phyloP scores from a whole-genome alignment of 2,113 vertebrate genomes.

The Phalacrocorax aristotelis region DNA sequence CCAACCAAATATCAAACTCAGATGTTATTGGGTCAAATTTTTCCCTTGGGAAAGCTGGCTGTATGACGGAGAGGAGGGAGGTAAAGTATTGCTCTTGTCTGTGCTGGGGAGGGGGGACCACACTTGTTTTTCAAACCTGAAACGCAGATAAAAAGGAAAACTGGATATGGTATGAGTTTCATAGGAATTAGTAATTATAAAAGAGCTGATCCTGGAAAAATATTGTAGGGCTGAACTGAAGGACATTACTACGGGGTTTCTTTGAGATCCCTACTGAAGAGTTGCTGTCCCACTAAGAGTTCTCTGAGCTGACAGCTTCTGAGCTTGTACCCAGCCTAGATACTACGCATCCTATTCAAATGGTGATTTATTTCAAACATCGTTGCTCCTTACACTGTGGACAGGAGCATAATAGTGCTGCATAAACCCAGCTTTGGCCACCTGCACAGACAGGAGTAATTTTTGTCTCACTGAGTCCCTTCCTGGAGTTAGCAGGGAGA shows the following conservation, averaged over 20 bases:
- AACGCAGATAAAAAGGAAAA: background rate
- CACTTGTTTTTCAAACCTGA: background rate
- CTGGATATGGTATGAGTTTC: background rate
- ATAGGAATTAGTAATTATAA: background rate
- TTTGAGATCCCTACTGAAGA: background rate
- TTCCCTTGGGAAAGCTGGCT: background rate
- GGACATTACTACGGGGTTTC: background rate
- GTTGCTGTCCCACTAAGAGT: background rate
- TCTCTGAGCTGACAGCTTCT: background rate
- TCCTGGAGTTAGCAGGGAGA: background rate
- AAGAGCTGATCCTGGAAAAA: background rate
- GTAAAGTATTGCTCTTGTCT: background rate
- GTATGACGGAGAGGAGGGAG: background rate
- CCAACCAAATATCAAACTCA: background rate
- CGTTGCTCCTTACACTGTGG: background rate
- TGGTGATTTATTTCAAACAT: background rate
- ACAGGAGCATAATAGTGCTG: background rate
- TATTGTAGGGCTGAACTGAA: background rate
- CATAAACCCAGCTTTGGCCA: background rate
- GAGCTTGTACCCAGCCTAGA: background rate
- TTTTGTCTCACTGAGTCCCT: background rate
- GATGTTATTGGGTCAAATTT: background rate
- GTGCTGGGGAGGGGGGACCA: background rate
- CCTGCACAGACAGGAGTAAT: background rate
- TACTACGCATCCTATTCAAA: background rate